Evolutionary conservation across 2,888 invertebrate species (phyloP).

Genomic region (Amitus sp.): DNA sequence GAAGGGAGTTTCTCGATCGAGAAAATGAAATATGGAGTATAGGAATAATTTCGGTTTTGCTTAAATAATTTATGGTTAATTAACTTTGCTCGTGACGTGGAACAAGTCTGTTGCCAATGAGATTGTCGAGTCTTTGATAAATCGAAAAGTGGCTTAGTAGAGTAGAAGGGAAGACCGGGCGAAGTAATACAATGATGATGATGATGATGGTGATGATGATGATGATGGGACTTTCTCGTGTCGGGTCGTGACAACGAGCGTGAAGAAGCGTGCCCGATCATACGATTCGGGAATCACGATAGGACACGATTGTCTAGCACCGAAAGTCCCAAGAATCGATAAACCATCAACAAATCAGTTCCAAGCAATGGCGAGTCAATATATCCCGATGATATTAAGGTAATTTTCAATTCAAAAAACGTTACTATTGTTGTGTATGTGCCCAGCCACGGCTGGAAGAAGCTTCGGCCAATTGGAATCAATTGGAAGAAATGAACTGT

Average conservation of each 20-base stretch:
- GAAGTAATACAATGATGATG: not conserved
- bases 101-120: too few relatives aligned
- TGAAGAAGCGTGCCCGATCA: conserved; percentile 17
- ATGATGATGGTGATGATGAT: too few relatives aligned
- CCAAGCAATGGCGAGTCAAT: too few relatives aligned
- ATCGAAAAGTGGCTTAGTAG: conserved; percentile 34
- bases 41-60: not conserved
- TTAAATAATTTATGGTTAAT: conserved; percentile 35
- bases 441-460: too few relatives aligned
- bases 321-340: conserved; percentile 10
- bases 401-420: too few relatives aligned
- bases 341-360: too few relatives aligned
- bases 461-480: too few relatives aligned
- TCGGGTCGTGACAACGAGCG: conserved; percentile 25
- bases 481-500: too few relatives aligned
- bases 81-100: conserved; percentile 27
- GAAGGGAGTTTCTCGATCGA: not conserved
- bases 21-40: not conserved
- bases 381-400: too few relatives aligned
- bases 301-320: conserved; percentile 5
- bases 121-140: conserved; percentile 28
- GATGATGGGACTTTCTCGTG: conserved; percentile 34
- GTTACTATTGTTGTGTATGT: too few relatives aligned
- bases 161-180: conserved; percentile 8
- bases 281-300: conserved; percentile 13